Evolutionary conservation across 2,888 invertebrate species (phyloP).

Genomic region (Abrostola tripartita): DNA sequence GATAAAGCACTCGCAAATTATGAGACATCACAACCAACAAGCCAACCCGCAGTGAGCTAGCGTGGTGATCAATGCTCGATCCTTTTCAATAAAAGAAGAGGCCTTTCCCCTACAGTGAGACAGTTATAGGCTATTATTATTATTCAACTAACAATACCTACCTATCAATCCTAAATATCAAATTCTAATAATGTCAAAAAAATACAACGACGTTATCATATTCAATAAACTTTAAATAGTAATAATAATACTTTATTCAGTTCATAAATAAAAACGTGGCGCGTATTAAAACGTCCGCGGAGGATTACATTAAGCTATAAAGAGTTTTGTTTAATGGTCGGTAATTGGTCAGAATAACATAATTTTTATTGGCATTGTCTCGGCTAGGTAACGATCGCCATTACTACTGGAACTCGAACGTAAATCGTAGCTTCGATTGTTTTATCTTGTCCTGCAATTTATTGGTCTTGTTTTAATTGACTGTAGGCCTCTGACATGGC

Average conservation of each 20-base stretch:
- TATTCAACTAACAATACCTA: conserved; percentile 37
- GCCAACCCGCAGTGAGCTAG: too few relatives aligned
- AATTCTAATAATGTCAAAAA: conserved; percentile 33
- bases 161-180: conserved; percentile 41
- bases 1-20: too few relatives aligned
- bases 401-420: conserved; percentile 66
- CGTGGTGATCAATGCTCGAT: too few relatives aligned
- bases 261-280: conserved; percentile 63
- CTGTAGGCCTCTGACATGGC: too few relatives aligned
- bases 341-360: conserved; percentile 83
- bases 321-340: conserved; percentile 79
- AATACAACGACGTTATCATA: conserved; percentile 44
- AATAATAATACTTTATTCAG: conserved; percentile 56
- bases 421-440: neutral
- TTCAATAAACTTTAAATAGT: conserved; percentile 55
- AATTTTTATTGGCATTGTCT: conserved; percentile 84
- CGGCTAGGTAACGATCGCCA: conserved; percentile 62
- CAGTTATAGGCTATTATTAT: too few relatives aligned
- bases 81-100: too few relatives aligned
- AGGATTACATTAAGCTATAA: conserved; percentile 77
- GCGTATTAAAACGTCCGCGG: conserved; percentile 63
- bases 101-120: too few relatives aligned
- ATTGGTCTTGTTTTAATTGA: neutral
- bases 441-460: neutral
- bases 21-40: too few relatives aligned